Evolutionary conservation across 2,888 invertebrate genomes (phyloP), one percentile per base, ranked within the genome.

Genomic region (Hirtodrosophila histrioides): DNA sequence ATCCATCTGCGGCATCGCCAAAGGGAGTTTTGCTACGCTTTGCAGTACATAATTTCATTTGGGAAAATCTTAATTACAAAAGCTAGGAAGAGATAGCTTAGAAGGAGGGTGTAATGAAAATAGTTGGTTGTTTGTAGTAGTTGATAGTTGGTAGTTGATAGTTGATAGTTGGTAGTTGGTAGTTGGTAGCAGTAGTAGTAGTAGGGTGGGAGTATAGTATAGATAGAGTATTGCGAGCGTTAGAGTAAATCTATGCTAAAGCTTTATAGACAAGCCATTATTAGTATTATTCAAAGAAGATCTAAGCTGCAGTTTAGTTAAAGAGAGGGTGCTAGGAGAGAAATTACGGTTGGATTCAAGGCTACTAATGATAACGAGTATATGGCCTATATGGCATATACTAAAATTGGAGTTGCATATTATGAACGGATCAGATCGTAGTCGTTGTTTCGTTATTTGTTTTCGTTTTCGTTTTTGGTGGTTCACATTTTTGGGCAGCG

Each of bases 361-460:
- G 51, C 61, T 74, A 74, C 74, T 56, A 50, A 72, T 72, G 68
- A 63, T 69, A 43, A 69, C 74, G 40, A 63, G 48, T 61, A 64
- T 64, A 69, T 74, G 17, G 17, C 17, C 17, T 17, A 67, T 55
- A 71, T 66, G 69, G 44, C 51, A 70, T 53, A 69, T 70, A 57
- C 36, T 41, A 67, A 55, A 64, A 65, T 53, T 60, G 40, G 54
- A 48, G 17, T 66, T 70, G 57, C 69, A 56, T 56, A 36, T 48
- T 45, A 69, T 82, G 83, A 85, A 46, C 64, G 74, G 79, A 8
- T 31, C 9, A 8, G 31, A 31, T 8, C 85, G 85, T 71, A 78
- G 81, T 81, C 67, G 65, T 76, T 69, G 65, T 81, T 61, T 71
- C 53, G 56, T 75, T 54, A 70, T 50, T 70, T 43, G 54, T 48